A percentile compares a stretch with the other conserved stretches of the same genome.
phyloP scores from a whole-genome alignment of 1,140 invertebrate genomes.

The Drosophila cardini region DNA sequence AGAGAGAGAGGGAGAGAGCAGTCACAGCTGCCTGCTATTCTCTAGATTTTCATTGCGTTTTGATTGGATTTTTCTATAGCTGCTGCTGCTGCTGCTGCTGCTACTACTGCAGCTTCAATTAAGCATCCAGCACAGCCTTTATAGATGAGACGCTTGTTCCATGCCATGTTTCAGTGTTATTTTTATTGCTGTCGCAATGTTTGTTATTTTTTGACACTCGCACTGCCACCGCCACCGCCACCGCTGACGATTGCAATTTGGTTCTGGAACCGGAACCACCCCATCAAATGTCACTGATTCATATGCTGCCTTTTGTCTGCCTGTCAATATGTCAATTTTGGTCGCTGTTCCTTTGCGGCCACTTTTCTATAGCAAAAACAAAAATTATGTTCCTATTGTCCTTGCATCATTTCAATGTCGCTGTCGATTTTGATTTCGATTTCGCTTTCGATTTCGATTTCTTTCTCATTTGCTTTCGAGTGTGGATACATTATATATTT shows the following conservation, averaged over 20 bases:
- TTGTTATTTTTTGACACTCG: slow-evolving; percentile 69
- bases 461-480: slow-evolving; percentile 46
- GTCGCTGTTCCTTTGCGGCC: slow-evolving; percentile 60
- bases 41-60: slow-evolving; percentile 76
- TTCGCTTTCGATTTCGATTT: slow-evolving; percentile 57
- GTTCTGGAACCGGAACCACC: slow-evolving; percentile 29
- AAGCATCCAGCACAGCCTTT: slow-evolving; percentile 48
- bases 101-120: slow-evolving; percentile 65
- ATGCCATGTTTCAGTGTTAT: slow-evolving; percentile 52
- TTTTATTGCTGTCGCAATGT: slow-evolving; percentile 80
- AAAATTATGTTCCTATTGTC: slow-evolving; percentile 79
- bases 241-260: slow-evolving; percentile 58
- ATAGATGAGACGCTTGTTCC: slow-evolving; percentile 1
- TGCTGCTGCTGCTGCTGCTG: slow-evolving; percentile 48
- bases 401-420: slow-evolving; percentile 47
- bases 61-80: slow-evolving; percentile 79
- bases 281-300: slow-evolving; percentile 7
- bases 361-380: slow-evolving; percentile 66
- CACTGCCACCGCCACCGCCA: slow-evolving; percentile 59
- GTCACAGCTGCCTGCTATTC: slow-evolving; percentile 42
- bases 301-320: slow-evolving; percentile 60
- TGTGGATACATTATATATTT: slow-evolving; percentile 62
- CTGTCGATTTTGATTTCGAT: slow-evolving; percentile 53
- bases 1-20: slow-evolving; percentile 18
- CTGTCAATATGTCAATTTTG: slow-evolving; percentile 81